phyloP scores from a whole-genome alignment of 2,797 vertebrate genomes.

The Eulemur rubriventer region DNA sequence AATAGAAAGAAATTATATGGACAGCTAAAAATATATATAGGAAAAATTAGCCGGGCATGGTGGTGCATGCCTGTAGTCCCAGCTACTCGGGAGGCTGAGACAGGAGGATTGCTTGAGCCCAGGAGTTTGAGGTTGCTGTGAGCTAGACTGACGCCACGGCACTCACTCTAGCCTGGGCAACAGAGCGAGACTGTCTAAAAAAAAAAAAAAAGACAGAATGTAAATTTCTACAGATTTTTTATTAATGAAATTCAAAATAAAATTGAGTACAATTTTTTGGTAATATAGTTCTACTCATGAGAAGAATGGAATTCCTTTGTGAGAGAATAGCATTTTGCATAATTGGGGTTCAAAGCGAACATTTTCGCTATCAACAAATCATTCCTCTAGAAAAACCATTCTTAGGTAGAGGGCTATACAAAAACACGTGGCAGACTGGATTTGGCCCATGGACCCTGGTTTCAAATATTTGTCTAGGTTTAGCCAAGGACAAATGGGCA shows the following conservation, averaged over 20 bases:
- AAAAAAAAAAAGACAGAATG: background rate
- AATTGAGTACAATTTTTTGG: background rate
- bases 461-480: background rate
- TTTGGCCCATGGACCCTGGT: background rate
- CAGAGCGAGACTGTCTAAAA: too few species aligned
- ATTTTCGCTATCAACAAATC: background rate
- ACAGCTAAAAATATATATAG: too few species aligned
- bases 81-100: too few species aligned
- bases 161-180: too few species aligned
- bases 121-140: too few species aligned
- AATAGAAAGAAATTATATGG: too few species aligned
- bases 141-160: too few species aligned
- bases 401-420: background rate
- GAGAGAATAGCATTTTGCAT: background rate
- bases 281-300: background rate
- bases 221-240: background rate
- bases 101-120: too few species aligned
- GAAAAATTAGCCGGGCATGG: too few species aligned
- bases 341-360: background rate
- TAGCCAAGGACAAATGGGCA: background rate
- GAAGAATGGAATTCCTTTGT: background rate
- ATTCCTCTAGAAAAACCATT: background rate
- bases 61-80: too few species aligned
- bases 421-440: background rate
- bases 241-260: conserved; percentile 12